Evolutionary conservation across 2,888 invertebrate genomes (phyloP), one percentile per base, ranked within the genome.

Genomic region (Germaria angustata): DNA sequence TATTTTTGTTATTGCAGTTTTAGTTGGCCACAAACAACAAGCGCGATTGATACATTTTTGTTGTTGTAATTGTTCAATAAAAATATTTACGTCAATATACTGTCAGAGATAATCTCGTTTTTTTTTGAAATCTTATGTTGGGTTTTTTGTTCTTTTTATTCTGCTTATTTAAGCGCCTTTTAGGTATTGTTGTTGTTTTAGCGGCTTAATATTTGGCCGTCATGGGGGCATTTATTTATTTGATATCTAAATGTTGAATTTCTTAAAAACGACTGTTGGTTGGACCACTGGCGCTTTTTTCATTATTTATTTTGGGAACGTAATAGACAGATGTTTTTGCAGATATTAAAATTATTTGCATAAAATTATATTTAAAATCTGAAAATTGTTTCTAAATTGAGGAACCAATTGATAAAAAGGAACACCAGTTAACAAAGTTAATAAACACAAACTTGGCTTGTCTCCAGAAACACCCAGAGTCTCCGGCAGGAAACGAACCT

Each of bases 51-150:
- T 36, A 4, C 39, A 41, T 77, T 65, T 55, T 57, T 63, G 44
- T 68, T 68, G 53, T 28, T 68, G 68, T 13, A 41, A 13, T 7
- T 15, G 53, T 44, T 63, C 57, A 78, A 79, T 71, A 82, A n/a
- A n/a, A n/a, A 76, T 79, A 68, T 75, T 78, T 63, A 24, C 76
- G 79, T 79, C 79, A 82, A 82, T 71, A 82, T 66, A 49, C 82
- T 82, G 79, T 79, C 71, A 59, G 79, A 79, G 66, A 55, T 36
- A 79, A 82, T 82, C 82, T n/a, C 28, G 28, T 28, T 28, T 28
- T 53, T 69, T 79, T 75, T 65, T 75, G 51, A 34, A 22, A 11
- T 1, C 22, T 22, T 11, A 9, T 36, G n/a, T 66, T 65, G 55
- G 41, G 3, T 1, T 36, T 22, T 36, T 65, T 63, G 20, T 36